Evolutionary conservation across 1,140 invertebrate species (phyloP).

Genomic region (Orchesella cincta): DNA sequence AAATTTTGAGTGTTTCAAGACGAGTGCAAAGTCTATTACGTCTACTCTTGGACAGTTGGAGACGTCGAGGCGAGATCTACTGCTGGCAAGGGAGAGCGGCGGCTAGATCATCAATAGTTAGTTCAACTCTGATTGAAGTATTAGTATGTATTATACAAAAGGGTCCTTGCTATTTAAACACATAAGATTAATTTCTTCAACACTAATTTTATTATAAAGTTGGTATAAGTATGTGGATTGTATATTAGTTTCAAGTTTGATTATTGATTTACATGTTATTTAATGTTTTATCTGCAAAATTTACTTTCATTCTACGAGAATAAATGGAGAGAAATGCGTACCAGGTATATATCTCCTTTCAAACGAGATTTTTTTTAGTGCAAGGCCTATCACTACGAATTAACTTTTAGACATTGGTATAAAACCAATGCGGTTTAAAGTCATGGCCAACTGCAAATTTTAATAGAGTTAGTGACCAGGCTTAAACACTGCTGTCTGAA

Average conservation of each 20-base stretch:
- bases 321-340: no score
- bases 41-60: neutral
- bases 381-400: no score
- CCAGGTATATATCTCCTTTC: no score
- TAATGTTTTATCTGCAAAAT: no score
- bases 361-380: no score
- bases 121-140: neutral
- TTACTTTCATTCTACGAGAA: no score
- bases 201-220: neutral
- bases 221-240: neutral
- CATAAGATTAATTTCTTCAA: neutral
- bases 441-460: no score
- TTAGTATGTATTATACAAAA: neutral
- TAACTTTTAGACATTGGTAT: no score
- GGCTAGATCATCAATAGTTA: neutral
- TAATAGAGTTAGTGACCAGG: no score
- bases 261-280: neutral
- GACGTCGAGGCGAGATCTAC: neutral
- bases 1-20: slow-evolving; percentile 52
- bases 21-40: slow-evolving; percentile 2
- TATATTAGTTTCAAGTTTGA: neutral
- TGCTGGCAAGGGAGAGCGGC: neutral
- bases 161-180: neutral
- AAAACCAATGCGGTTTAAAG: no score
- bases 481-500: no score